Evolutionary conservation across 2,888 invertebrate species (phyloP), one percentile per base, ranked within the genome.

Genomic region (Zele albiditarsus): DNA sequence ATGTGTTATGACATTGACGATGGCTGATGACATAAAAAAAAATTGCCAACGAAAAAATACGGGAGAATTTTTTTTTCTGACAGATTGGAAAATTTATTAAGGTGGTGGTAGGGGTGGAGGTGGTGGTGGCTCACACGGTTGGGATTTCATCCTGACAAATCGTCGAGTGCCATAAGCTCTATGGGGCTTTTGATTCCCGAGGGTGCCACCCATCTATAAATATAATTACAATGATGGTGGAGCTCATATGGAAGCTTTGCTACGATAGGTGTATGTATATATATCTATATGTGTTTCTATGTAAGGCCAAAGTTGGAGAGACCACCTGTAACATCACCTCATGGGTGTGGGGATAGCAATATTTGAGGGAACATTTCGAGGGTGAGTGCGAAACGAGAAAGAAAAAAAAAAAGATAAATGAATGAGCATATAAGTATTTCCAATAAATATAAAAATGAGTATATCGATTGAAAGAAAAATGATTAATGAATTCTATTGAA

Each of bases 311-410:
- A 46, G 46, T 46, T 46, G 16, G 46, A 25, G 27, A 58, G 58
- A 58, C 58, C 58, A 58, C 58, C 58, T 58, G 58, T 58, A 58
- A 58, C 58, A 25, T 58, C 27, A 3, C 25, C 27, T 16, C 58
- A 58, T 58, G 27, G 12, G 46, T n/a, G 46, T 16, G n/a, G 42
- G 42, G n/a, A 1, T 42, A 14, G 42, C 42, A 42, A 42, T 42
- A 10, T 16, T n/a, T 14, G 3, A n/a, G 46, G 42, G 14, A 42
- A 46, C 16, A 46, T 46, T 46, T 46, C n/a, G 46, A n/a, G 42
- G 42, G 42, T 46, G 46, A n/a, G 46, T 46, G 46, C 12, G 42
- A 12, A 42, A 42, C n/a, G 16, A 46, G n/a, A n/a, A 46, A 16
- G n/a, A 16, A 46, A 46, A n/a, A 46, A 0, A n/a, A 1, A 46